Evolutionary conservation across 1,140 invertebrate genomes (phyloP).

Genomic region (Drosophila bocqueti): DNA sequence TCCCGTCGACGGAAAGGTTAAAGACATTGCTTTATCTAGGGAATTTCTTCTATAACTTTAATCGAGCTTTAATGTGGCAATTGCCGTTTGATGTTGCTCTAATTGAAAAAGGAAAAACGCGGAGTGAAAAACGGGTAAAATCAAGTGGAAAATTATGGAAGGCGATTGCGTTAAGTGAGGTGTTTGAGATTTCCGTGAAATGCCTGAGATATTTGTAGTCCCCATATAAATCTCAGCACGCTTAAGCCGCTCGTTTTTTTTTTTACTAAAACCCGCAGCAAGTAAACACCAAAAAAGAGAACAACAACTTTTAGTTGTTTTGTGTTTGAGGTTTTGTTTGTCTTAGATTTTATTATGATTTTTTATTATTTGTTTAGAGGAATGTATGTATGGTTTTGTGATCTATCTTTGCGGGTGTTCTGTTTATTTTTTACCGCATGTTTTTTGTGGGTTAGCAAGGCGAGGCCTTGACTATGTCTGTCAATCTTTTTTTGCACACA

Average conservation of each 20-base stretch:
- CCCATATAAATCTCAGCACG: slow-evolving; percentile 29
- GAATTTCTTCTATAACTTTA: slow-evolving; percentile 69
- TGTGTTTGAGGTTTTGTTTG: slow-evolving; percentile 39
- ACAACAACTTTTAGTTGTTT: slow-evolving; percentile 53
- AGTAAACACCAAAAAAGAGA: slow-evolving; percentile 30
- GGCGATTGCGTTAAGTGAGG: slow-evolving; percentile 19
- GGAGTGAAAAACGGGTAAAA: slow-evolving; percentile 49
- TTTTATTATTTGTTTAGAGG: slow-evolving; percentile 45
- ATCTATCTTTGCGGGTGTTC: slow-evolving; percentile 52
- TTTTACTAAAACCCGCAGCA: slow-evolving; percentile 41
- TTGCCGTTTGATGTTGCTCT: slow-evolving; percentile 66
- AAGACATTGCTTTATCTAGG: slow-evolving; percentile 63
- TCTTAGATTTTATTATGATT: slow-evolving; percentile 30
- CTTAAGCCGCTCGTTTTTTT: slow-evolving; percentile 32
- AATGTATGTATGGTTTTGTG: slow-evolving; percentile 15
- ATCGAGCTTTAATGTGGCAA: slow-evolving; percentile 77
- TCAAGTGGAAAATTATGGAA: slow-evolving; percentile 47
- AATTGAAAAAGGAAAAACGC: slow-evolving; percentile 74
- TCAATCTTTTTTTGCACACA: slow-evolving; percentile 46
- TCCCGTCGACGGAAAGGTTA: slow-evolving; percentile 75
- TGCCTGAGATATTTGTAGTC: slow-evolving; percentile 24
- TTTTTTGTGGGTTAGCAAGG: slow-evolving; percentile 76
- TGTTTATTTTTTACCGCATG: slow-evolving; percentile 67
- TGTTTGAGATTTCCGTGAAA: slow-evolving; percentile 34
- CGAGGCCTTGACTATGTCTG: slow-evolving; percentile 62